phyloP scores from a whole-genome alignment of 2,113 vertebrate species.

The Rhagologus leucostigma region DNA sequence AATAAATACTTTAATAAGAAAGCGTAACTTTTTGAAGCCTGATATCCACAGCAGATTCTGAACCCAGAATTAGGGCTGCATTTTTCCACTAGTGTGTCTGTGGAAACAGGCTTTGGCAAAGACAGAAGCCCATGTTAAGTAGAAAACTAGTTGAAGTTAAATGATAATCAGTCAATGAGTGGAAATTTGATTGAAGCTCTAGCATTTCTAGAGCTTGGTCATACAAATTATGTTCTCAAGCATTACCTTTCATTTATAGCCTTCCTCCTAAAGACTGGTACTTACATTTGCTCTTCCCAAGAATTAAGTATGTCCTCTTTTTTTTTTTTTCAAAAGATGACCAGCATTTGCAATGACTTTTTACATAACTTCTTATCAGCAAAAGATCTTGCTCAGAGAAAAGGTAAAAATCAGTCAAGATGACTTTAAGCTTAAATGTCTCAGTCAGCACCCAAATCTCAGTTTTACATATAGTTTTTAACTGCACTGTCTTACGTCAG shows the following conservation, averaged over 20 bases:
- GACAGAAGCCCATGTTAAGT: not conserved
- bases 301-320: not conserved
- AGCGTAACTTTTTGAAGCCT: not conserved
- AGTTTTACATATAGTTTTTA: not conserved
- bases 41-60: not conserved
- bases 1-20: not conserved
- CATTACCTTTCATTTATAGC: not conserved
- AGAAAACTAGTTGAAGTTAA: not conserved
- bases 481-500: not conserved
- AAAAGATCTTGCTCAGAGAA: not conserved
- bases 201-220: not conserved
- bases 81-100: not conserved
- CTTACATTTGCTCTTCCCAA: not conserved
- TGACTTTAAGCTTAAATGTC: not conserved
- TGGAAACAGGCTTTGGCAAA: not conserved
- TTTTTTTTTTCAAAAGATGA: not conserved
- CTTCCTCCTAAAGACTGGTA: not conserved
- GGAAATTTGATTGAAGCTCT: not conserved
- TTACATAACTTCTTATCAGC: not conserved
- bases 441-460: not conserved
- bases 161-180: not conserved
- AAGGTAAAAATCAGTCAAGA: not conserved
- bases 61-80: not conserved
- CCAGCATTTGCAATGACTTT: not conserved
- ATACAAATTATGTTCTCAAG: not conserved